These are phyloP conservation scores for Tachystola acroxantha DNA, from an alignment of 2,888 invertebrate species.

Conservation along the genomic window DNA sequence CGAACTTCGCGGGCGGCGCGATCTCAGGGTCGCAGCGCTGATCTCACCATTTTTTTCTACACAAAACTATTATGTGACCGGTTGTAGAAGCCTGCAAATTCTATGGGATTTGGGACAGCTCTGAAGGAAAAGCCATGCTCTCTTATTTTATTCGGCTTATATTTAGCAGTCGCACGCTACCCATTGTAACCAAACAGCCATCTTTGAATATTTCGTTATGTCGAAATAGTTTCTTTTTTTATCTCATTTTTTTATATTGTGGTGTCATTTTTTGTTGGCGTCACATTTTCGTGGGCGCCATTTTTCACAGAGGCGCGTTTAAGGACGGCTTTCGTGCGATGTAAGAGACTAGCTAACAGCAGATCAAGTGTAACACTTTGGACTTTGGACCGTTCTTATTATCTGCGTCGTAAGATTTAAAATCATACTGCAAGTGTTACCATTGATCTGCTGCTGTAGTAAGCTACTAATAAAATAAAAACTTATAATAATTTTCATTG, in stretches of 20 bases:
- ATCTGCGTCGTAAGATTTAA: no score
- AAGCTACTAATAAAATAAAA: no score
- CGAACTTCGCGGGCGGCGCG: constrained; percentile 35
- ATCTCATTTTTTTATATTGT: constrained; percentile 28
- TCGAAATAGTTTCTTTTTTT: constrained; percentile 43
- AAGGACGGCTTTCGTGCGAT: constrained; percentile 20
- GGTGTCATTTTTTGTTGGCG: constrained; percentile 42
- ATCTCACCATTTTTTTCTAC: constrained; percentile 65
- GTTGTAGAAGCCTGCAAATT: constrained; percentile 31
- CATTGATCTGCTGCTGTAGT: no score
- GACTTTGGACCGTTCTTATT: no score
- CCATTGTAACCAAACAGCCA: constrained; percentile 38
- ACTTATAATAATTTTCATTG: no score
- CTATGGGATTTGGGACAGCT: constrained; percentile 23
- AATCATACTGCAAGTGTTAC: no score
- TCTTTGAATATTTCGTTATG: constrained; percentile 56
- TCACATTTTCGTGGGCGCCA: constrained; percentile 54
- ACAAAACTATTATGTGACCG: constrained; percentile 42
- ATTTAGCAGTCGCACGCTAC: constrained; percentile 39
- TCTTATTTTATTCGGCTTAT: constrained; percentile 28
- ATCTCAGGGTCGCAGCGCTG: constrained; percentile 59
- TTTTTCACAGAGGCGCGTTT: constrained; percentile 42
- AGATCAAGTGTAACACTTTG: no score
- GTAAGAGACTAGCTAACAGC: no score
- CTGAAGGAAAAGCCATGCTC: constrained; percentile 23